phyloP scores from a whole-genome alignment of 2,888 invertebrate genomes.

The Quadroppia sp. region DNA sequence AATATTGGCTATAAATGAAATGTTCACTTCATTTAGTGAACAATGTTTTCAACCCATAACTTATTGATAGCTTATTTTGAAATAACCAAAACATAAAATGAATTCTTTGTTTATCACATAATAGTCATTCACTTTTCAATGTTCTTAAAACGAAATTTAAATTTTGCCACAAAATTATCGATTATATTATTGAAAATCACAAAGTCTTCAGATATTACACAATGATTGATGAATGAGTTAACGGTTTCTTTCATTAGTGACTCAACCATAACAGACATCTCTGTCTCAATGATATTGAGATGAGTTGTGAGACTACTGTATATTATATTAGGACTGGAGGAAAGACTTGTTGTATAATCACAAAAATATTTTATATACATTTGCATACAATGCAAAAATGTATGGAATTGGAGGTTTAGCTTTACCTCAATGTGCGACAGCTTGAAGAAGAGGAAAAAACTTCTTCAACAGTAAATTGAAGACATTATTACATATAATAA shows the following conservation, averaged over 20 bases:
- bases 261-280: neutral
- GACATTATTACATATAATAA: neutral
- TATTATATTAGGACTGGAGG: neutral
- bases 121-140: neutral
- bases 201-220: neutral
- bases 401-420: no score
- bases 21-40: neutral
- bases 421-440: neutral
- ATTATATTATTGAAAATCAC: neutral
- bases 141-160: no score
- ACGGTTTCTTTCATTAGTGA: conserved; percentile 5
- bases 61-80: neutral
- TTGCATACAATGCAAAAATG: neutral
- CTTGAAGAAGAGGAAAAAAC: neutral
- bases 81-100: neutral
- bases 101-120: neutral
- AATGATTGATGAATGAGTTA: conserved; percentile 20
- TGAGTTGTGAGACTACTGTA: neutral
- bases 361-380: neutral
- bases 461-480: neutral
- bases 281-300: neutral
- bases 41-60: neutral
- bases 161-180: neutral
- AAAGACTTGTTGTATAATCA: conserved; percentile 1
- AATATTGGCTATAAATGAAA: neutral